A percentile compares a stretch with the other conserved stretches of the same genome.
These are phyloP conservation scores for Cricetomys ansorgei DNA, from an alignment of 2,113 vertebrate species.

Conservation along the genomic window DNA sequence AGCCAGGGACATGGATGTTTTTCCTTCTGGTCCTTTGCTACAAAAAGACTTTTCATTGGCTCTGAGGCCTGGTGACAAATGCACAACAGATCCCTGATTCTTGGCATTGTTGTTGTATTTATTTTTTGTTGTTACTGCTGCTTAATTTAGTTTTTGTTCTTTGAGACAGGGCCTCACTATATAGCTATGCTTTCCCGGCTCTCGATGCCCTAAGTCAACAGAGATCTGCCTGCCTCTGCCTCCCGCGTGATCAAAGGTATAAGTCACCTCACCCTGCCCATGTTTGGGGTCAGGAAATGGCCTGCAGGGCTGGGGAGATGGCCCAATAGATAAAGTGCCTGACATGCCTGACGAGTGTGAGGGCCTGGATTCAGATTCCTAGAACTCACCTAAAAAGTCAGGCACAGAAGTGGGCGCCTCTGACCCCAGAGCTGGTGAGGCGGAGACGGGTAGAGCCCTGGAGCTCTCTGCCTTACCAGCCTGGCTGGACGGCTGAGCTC, in stretches of 20 bases:
- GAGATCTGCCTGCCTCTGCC: not conserved
- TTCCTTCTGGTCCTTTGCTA: not conserved
- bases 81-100: not conserved
- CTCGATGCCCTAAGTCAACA: not conserved
- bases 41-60: not conserved
- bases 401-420: not conserved
- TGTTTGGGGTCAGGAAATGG: not conserved
- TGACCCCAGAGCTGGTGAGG: not conserved
- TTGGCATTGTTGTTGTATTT: no score
- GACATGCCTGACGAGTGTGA: not conserved
- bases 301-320: not conserved
- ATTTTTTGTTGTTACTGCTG: not conserved
- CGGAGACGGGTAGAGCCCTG: not conserved
- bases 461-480: no score
- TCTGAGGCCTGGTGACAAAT: not conserved
- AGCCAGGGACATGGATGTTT: constrained; percentile 42
- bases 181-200: not conserved
- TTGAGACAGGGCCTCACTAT: not conserved
- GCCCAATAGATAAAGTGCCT: no score
- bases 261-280: not conserved
- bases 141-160: not conserved
- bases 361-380: no score
- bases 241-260: not conserved
- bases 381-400: not conserved
- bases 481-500: no score